Evolutionary conservation across 2,113 vertebrate species (phyloP).

Genomic region (Myotis davidii): DNA sequence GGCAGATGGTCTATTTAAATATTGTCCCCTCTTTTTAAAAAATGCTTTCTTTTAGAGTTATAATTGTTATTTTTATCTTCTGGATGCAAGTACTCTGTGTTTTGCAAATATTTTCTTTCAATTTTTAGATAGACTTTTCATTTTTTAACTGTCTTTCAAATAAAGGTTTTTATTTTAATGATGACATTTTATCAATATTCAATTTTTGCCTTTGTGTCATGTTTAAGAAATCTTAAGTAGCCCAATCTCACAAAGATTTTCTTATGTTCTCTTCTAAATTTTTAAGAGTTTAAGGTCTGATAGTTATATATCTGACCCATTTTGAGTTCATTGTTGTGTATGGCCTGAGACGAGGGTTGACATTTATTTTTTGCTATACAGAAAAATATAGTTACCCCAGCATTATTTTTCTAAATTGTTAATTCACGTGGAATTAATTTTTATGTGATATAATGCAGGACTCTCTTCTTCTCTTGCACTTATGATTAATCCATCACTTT

Average conservation of each 20-base stretch:
- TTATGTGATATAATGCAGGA: neutral
- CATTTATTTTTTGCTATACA: neutral
- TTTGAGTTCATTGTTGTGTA: neutral
- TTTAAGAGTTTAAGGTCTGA: neutral
- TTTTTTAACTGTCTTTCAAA: neutral
- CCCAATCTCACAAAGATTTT: neutral
- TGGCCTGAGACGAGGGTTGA: neutral
- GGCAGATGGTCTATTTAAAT: neutral
- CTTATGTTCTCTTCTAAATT: neutral
- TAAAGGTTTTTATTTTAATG: neutral
- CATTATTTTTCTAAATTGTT: neutral
- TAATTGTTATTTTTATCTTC: neutral
- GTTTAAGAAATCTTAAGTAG: neutral
- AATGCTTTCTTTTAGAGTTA: neutral
- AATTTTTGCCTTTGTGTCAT: neutral
- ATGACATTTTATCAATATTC: neutral
- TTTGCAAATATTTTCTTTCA: neutral
- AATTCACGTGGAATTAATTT: neutral
- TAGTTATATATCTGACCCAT: neutral
- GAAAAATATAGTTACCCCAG: neutral
- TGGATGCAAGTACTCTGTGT: neutral
- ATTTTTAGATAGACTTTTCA: neutral
- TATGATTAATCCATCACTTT: neutral
- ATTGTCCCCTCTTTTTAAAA: neutral
- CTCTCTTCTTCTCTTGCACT: neutral